Percentiles rank a stretch among this genome's conserved stretches.
Conservation (phyloP, 2,888 invertebrate genomes). For the Perizoma flavofasciatum region DNA sequence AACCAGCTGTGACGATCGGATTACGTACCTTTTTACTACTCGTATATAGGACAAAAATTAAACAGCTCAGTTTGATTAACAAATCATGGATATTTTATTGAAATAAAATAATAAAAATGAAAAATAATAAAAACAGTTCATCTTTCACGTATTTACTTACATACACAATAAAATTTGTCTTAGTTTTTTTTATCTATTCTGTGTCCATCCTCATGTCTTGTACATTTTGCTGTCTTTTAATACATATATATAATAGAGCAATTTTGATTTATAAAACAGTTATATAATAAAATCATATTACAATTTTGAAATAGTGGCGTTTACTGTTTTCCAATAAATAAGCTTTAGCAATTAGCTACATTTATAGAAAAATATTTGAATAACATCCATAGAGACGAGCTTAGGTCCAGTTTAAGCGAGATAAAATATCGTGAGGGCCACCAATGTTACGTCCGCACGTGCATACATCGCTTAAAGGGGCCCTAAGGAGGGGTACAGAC, state of each 20-base stretch:
- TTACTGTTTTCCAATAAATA: constrained; percentile 4
- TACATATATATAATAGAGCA: not conserved
- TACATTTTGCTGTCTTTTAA: not conserved
- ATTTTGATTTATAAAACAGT: constrained; percentile 2
- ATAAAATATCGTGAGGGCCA: constrained; percentile 17
- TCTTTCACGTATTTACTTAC: constrained; percentile 79
- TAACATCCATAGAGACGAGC: constrained; percentile 2
- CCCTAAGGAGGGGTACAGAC: constrained; percentile 54
- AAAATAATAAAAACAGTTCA: constrained; percentile 84
- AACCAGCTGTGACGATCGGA: too few species aligned
- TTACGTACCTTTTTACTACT: not conserved
- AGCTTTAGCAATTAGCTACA: not conserved
- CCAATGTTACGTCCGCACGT: constrained; percentile 13
- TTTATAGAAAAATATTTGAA: constrained; percentile 15
- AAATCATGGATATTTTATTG: constrained; percentile 84
- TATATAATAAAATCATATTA: not conserved
- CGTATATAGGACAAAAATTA: constrained; percentile 49
- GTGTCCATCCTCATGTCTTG: constrained; percentile 59
- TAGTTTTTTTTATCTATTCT: constrained; percentile 73
- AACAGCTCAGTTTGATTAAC: constrained; percentile 73
- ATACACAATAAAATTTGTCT: constrained; percentile 83
- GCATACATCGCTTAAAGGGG: constrained; percentile 62
- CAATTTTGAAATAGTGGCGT: not conserved
- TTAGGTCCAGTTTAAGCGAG: constrained; percentile 35
- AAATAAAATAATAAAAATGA: constrained; percentile 84